phyloP scores from a whole-genome alignment of 2,797 vertebrate species.

The Lagocephalus sceleratus region DNA sequence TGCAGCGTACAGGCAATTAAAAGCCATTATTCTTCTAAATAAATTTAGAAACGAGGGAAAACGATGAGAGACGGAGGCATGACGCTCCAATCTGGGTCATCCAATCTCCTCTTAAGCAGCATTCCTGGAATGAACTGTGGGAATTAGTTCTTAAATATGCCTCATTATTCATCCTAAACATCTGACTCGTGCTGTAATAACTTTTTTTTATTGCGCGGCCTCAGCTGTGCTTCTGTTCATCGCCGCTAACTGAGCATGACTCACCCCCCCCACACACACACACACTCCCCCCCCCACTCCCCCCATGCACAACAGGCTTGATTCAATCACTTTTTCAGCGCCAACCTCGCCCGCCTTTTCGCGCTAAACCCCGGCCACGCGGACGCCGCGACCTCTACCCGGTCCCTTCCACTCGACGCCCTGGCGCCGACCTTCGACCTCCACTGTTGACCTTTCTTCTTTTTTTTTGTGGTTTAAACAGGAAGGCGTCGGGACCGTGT shows the following conservation, averaged over 20 bases:
- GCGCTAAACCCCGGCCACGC: too few relatives aligned
- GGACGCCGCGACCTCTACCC: too few relatives aligned
- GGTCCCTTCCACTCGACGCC: too few relatives aligned
- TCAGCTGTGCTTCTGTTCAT: constrained; percentile 13
- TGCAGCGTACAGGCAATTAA: constrained; percentile 39
- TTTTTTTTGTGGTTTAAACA: too few relatives aligned
- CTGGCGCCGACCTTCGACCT: too few relatives aligned
- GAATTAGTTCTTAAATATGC: constrained; percentile 20
- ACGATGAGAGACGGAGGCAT: constrained; percentile 21
- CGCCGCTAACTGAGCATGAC: constrained; percentile 31
- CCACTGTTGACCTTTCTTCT: too few relatives aligned
- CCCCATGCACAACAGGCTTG: constrained; percentile 44
- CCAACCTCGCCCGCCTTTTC: too few relatives aligned
- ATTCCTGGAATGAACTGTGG: constrained; percentile 7
- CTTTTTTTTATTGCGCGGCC: background rate
- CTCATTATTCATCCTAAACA: constrained; percentile 10
- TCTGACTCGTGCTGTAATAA: constrained; percentile 24
- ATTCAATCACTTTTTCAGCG: constrained; percentile 20
- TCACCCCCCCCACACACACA: constrained; percentile 18
- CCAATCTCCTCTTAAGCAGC: constrained; percentile 20
- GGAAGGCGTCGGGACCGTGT: too few relatives aligned
- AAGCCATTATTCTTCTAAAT: constrained; percentile 45
- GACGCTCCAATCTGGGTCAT: background rate
- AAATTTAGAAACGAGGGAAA: constrained; percentile 39
- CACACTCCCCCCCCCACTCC: too few relatives aligned